A percentile compares a stretch with the other conserved stretches of the same genome.
phyloP scores from a whole-genome alignment of 1,140 invertebrate genomes.

The Rhysida immarginata region DNA sequence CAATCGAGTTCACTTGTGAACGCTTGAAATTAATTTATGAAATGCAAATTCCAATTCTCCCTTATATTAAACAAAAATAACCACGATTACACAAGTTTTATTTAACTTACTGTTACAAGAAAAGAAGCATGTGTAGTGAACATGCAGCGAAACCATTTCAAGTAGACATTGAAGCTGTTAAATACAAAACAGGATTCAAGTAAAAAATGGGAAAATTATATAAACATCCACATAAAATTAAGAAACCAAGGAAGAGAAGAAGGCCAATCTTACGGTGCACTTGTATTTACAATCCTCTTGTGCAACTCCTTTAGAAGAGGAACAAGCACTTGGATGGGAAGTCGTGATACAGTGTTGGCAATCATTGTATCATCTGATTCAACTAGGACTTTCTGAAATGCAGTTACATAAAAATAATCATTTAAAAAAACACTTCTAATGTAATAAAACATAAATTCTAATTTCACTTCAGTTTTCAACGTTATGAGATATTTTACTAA shows the following conservation, averaged over 20 bases:
- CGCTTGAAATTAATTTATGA: not conserved
- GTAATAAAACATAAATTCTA: no score
- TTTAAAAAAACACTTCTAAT: no score
- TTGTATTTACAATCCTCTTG: not conserved
- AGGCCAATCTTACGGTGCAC: not conserved
- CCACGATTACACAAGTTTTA: no score
- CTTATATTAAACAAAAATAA: not conserved
- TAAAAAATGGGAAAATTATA: not conserved
- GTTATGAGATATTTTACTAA: no score
- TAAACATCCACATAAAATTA: not conserved
- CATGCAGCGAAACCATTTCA: not conserved
- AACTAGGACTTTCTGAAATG: not conserved
- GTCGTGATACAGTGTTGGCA: not conserved
- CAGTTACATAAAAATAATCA: no score
- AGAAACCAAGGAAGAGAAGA: not conserved
- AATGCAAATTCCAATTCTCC: not conserved
- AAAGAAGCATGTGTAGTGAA: not conserved
- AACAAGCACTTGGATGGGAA: not conserved
- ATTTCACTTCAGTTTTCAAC: no score
- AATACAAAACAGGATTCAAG: not conserved
- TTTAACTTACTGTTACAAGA: not conserved
- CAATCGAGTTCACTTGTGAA: not conserved
- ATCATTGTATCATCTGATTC: not conserved
- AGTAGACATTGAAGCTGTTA: not conserved
- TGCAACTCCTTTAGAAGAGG: conserved; percentile 2